Conservation (phyloP, 1,140 invertebrate species). For the Proales similis region DNA sequence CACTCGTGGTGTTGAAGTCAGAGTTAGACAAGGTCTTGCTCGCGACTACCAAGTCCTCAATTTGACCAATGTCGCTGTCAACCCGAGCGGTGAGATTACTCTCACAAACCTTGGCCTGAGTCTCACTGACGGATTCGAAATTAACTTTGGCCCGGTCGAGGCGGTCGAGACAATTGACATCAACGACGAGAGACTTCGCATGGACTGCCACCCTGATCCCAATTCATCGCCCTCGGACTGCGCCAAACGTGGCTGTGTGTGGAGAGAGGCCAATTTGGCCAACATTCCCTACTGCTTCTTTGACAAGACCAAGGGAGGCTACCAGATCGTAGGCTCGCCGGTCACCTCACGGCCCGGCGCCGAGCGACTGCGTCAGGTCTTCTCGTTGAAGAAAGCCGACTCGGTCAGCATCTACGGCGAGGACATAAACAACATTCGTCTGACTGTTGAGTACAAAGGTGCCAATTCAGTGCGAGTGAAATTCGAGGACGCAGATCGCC, state of each 20-base stretch:
- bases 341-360: not conserved
- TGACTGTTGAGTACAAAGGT: conserved; percentile 29
- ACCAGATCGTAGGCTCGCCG: not conserved
- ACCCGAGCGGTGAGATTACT: not conserved
- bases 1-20: too few species aligned
- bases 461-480: conserved; percentile 38
- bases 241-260: conserved; percentile 1
- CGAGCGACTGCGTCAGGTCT: conserved; percentile 15
- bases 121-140: conserved; percentile 25
- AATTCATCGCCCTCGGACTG: conserved; percentile 6
- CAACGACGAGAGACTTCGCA: conserved; percentile 4
- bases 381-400: not conserved
- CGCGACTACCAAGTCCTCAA: too few species aligned
- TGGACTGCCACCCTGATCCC: conserved; percentile 34
- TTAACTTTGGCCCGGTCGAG: conserved; percentile 20
- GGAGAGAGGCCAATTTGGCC: not conserved
- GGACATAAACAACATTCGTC: conserved; percentile 17
- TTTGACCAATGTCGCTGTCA: conserved; percentile 32
- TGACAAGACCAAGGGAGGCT: conserved; percentile 6
- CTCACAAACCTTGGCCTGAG: not conserved
- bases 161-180: conserved; percentile 18
- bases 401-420: conserved; percentile 19
- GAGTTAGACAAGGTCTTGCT: too few species aligned
- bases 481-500: conserved; percentile 44
- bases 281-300: conserved; percentile 28